Evolutionary conservation across 2,888 invertebrate genomes (phyloP).

Genomic region (Agrochola circellaris): DNA sequence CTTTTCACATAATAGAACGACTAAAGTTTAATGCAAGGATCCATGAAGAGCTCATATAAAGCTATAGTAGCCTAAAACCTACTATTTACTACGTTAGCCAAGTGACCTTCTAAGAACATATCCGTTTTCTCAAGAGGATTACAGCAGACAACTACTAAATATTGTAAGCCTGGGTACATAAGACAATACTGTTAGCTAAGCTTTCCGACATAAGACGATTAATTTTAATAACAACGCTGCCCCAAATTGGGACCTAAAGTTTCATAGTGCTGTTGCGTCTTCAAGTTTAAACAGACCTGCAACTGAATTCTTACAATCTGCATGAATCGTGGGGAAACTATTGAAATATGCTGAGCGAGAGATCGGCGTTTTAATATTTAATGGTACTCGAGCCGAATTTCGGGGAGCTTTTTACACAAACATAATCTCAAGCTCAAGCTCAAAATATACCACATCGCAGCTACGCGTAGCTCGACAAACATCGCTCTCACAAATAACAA

Average conservation of each 20-base stretch:
- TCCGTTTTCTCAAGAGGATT: slow-evolving; percentile 50
- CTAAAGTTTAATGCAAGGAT: not conserved
- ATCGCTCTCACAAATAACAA: slow-evolving; percentile 31
- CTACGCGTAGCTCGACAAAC: slow-evolving; percentile 23
- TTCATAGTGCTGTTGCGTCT: slow-evolving; percentile 29
- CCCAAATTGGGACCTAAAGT: slow-evolving; percentile 45
- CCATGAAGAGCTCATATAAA: not conserved
- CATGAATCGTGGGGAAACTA: slow-evolving; percentile 25
- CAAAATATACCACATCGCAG: not conserved
- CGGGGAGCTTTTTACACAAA: not conserved
- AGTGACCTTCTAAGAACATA: slow-evolving; percentile 33
- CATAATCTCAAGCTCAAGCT: slow-evolving; percentile 10
- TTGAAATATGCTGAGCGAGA: slow-evolving; percentile 1
- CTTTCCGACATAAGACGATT: slow-evolving; percentile 53
- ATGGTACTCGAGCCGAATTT: not conserved
- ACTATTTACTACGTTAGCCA: not conserved
- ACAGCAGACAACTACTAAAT: slow-evolving; percentile 50
- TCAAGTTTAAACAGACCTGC: slow-evolving; percentile 26
- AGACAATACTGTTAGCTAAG: slow-evolving; percentile 45
- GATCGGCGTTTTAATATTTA: slow-evolving; percentile 8
- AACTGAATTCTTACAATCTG: slow-evolving; percentile 42
- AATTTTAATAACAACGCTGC: slow-evolving; percentile 54
- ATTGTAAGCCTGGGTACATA: slow-evolving; percentile 53
- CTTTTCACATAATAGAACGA: not conserved
- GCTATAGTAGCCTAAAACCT: not conserved